Evolutionary conservation across 1,140 invertebrate species (phyloP), one percentile per base, ranked within the genome.

Genomic region (Glossosoma conforme): DNA sequence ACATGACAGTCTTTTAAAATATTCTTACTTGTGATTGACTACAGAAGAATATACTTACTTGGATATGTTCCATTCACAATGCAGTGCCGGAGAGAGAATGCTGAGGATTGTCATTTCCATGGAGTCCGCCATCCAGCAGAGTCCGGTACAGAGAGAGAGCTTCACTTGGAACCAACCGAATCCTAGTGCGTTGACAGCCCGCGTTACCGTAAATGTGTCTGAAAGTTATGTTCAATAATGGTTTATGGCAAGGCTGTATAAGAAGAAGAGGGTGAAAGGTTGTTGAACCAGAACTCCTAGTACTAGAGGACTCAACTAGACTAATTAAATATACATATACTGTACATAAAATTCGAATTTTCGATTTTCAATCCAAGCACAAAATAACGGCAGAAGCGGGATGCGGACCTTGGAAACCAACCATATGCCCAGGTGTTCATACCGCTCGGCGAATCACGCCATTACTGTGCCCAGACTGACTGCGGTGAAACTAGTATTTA

Each of bases 71-170:
- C 93, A 97, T 69, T 91, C 87, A 71, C 93, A 97, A 65, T 93
- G 90, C 14, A 97, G 70, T 0, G 93, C 90, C 36, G 93, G 93
- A 36, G 90, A 91, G 11, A 97, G 68, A 57, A 97, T 95, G 59
- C 90, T 91, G 5, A 98, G 72, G 63, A 97, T 94, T 65, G 94
- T 97, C 88, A 97, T 97, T 77, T 97, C 94, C 93, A 97, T 97
- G 30, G 91, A 93, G 70, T 98, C 94, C 20, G 93, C 90, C 93
- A 96, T 97, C 93, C 93, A 91, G 64, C 89, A 92, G 3, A 93
- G 70, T 1, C 89, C 89, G 22, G 89, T 91, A 61, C 89, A 86
- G 13, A 92, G 72, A 1, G 89, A 91, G 14, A 92, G 64, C 63
- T 94, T 93, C 0, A 96, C 83, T 84, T 97, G 94, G 70, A 97